phyloP scores from a whole-genome alignment of 1,140 invertebrate species.

The Aphidius gifuensis region DNA sequence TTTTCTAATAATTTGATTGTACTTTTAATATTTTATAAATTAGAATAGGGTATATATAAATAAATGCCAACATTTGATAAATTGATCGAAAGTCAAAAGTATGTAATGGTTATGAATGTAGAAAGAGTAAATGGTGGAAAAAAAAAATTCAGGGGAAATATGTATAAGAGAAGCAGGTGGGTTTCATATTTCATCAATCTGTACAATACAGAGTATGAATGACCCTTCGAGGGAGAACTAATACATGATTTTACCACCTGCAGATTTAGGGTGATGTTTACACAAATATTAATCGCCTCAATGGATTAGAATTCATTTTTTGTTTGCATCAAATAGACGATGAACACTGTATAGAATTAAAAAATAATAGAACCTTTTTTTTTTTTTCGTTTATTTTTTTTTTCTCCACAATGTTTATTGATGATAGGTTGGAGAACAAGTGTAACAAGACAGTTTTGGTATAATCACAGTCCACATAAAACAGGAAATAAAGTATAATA shows the following conservation, averaged over 20 bases:
- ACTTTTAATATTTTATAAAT: neutral
- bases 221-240: neutral
- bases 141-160: neutral
- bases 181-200: constrained; percentile 28
- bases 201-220: neutral
- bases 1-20: too few relatives aligned
- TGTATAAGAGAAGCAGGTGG: constrained; percentile 11
- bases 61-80: constrained; percentile 15
- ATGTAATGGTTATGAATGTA: neutral
- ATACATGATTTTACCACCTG: constrained; percentile 15
- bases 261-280: constrained; percentile 9
- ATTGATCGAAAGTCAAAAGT: neutral
- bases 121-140: neutral
- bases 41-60: constrained; percentile 4
- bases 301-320: neutral
- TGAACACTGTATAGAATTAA: neutral
- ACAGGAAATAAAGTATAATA: too few relatives aligned
- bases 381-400: too few relatives aligned
- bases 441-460: too few relatives aligned
- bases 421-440: too few relatives aligned
- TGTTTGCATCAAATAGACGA: too few relatives aligned
- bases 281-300: too few relatives aligned
- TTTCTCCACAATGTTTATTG: too few relatives aligned
- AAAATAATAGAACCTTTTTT: neutral
- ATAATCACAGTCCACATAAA: too few relatives aligned